These are phyloP conservation scores for Saxicola maurus DNA, from an alignment of 2,797 vertebrate genomes.

Conservation along the genomic window DNA sequence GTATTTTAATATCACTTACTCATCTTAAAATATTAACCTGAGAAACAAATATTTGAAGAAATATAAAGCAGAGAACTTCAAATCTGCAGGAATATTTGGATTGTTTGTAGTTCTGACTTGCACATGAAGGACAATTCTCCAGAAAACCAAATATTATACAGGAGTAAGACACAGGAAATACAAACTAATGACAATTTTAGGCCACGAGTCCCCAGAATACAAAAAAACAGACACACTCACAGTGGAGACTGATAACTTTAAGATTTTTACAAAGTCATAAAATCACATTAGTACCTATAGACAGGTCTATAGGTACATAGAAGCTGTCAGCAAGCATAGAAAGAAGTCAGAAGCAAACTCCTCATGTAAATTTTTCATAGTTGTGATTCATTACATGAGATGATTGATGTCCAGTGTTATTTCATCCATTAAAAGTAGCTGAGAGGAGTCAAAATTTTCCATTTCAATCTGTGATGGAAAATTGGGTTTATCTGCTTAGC, in stretches of 20 bases:
- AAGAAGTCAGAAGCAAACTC: neutral
- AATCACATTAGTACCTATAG: neutral
- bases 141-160: neutral
- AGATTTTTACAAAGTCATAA: neutral
- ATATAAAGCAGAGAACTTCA: neutral
- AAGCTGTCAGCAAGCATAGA: neutral
- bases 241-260: rapidly evolving
- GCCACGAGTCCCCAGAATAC: neutral
- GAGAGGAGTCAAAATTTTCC: neutral
- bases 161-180: neutral
- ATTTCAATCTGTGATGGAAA: neutral
- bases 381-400: neutral
- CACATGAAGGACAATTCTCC: neutral
- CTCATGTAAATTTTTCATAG: neutral
- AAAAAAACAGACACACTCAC: neutral
- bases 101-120: neutral
- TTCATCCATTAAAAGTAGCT: neutral
- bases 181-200: neutral
- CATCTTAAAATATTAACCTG: neutral
- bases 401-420: neutral
- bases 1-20: neutral
- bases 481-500: neutral
- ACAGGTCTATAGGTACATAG: rapidly evolving
- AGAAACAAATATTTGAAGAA: neutral
- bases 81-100: neutral